Evolutionary conservation across 2,888 invertebrate genomes (phyloP).

Genomic region (Embidobia sp.): DNA sequence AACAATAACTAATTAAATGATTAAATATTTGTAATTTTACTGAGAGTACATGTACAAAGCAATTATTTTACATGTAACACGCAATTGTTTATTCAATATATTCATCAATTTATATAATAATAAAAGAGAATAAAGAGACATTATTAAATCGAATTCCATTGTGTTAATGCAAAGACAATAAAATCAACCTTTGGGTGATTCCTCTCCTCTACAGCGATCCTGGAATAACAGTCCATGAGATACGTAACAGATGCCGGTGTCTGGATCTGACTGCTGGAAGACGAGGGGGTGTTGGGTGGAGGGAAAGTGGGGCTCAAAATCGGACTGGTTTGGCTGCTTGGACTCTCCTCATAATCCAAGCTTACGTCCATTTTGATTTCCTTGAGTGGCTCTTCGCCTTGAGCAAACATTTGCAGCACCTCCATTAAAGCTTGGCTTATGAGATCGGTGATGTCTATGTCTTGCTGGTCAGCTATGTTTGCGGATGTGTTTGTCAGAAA

Average conservation of each 20-base stretch:
- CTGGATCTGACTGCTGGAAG: constrained; percentile 80
- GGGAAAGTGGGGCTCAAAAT: constrained; percentile 81
- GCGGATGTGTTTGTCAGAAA: constrained; percentile 82
- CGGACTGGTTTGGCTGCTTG: constrained; percentile 81
- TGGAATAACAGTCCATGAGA: constrained; percentile 86
- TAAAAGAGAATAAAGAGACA: too few species aligned
- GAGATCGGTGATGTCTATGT: constrained; percentile 72
- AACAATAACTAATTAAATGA: too few species aligned
- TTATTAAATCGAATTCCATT: too few species aligned
- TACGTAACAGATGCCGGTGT: constrained; percentile 81
- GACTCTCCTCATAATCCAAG: constrained; percentile 79
- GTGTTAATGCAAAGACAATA: too few species aligned
- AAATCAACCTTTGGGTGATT: constrained; percentile 86
- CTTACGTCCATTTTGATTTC: constrained; percentile 81
- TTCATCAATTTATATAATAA: too few species aligned
- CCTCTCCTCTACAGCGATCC: constrained; percentile 88
- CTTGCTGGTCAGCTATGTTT: constrained; percentile 67
- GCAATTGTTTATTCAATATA: too few species aligned
- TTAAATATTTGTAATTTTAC: too few species aligned
- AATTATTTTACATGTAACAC: too few species aligned
- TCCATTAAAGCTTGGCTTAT: constrained; percentile 85
- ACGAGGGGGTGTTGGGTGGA: constrained; percentile 73
- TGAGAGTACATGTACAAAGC: too few species aligned
- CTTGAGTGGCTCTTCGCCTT: constrained; percentile 84
- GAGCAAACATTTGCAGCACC: constrained; percentile 84